phyloP scores from a whole-genome alignment of 2,113 vertebrate genomes.

The Myrmecobius fasciatus region DNA sequence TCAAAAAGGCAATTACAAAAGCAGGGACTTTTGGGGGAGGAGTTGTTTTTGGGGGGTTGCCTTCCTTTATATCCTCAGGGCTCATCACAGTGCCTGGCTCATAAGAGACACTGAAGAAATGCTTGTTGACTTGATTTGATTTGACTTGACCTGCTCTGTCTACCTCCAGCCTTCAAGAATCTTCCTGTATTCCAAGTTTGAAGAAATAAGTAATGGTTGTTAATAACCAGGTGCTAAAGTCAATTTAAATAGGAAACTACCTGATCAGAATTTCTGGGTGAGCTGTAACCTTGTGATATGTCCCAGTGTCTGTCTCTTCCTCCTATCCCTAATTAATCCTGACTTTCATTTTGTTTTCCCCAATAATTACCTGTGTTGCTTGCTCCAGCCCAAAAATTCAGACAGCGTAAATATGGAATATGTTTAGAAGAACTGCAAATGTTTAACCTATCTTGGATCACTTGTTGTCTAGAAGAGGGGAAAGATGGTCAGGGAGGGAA shows the following conservation, averaged over 20 bases:
- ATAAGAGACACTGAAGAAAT: background rate
- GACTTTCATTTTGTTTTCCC: background rate
- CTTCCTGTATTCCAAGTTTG: background rate
- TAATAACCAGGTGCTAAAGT: background rate
- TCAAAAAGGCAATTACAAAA: background rate
- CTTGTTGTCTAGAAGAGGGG: too few species aligned
- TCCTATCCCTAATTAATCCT: background rate
- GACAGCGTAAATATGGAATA: too few species aligned
- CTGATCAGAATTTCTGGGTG: background rate
- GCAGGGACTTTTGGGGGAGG: background rate
- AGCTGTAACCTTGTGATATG: background rate
- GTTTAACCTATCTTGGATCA: too few species aligned
- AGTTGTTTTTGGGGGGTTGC: too few species aligned
- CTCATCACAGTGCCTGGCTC: background rate
- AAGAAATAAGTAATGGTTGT: background rate
- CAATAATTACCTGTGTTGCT: background rate
- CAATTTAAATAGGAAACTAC: background rate
- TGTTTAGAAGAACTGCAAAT: too few species aligned
- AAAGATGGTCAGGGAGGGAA: too few species aligned
- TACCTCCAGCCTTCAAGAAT: slow-evolving; percentile 6
- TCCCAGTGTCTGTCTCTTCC: too few species aligned
- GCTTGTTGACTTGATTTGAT: background rate
- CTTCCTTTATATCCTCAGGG: background rate
- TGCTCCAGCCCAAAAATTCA: background rate
- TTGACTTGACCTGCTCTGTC: background rate